phyloP scores from a whole-genome alignment of 2,888 invertebrate species.

The Drosophila birchii region DNA sequence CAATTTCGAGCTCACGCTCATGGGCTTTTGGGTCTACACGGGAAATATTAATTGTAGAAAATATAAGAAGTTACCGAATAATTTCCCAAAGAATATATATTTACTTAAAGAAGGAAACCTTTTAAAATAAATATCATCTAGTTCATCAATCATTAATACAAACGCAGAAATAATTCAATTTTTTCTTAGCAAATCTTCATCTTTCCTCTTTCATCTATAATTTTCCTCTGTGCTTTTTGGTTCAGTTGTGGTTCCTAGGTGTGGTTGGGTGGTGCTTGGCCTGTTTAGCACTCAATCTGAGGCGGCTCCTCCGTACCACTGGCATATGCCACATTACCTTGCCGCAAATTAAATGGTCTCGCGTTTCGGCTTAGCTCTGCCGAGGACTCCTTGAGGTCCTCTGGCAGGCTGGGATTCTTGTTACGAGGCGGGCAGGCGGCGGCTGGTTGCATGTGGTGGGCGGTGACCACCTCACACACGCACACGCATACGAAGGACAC shows the following conservation, averaged over 20 bases:
- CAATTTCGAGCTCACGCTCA: slow-evolving; percentile 53
- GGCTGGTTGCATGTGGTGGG: slow-evolving; percentile 70
- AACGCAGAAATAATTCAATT: not conserved
- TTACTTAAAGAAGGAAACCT: not conserved
- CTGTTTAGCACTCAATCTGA: slow-evolving; percentile 77
- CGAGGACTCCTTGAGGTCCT: slow-evolving; percentile 12
- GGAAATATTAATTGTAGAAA: not conserved
- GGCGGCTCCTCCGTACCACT: slow-evolving; percentile 48
- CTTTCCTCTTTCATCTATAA: no score
- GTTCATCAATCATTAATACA: not conserved
- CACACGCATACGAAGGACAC: slow-evolving; percentile 36
- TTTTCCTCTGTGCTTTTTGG: slow-evolving; percentile 10
- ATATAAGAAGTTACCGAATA: no score
- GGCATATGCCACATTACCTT: slow-evolving; percentile 80
- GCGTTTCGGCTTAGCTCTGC: slow-evolving; percentile 56
- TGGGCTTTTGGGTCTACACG: slow-evolving; percentile 21
- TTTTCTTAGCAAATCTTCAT: not conserved
- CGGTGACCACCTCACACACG: slow-evolving; percentile 57
- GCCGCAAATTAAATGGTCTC: slow-evolving; percentile 79
- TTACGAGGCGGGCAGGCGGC: slow-evolving; percentile 61
- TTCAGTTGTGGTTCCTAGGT: slow-evolving; percentile 6
- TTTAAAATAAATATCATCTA: not conserved
- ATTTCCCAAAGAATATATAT: not conserved
- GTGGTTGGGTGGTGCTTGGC: slow-evolving; percentile 28
- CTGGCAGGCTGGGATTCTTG: slow-evolving; percentile 57